These are phyloP conservation scores for Percopsis omiscomaycus DNA, from an alignment of 2,797 vertebrate species.

Conservation along the genomic window DNA sequence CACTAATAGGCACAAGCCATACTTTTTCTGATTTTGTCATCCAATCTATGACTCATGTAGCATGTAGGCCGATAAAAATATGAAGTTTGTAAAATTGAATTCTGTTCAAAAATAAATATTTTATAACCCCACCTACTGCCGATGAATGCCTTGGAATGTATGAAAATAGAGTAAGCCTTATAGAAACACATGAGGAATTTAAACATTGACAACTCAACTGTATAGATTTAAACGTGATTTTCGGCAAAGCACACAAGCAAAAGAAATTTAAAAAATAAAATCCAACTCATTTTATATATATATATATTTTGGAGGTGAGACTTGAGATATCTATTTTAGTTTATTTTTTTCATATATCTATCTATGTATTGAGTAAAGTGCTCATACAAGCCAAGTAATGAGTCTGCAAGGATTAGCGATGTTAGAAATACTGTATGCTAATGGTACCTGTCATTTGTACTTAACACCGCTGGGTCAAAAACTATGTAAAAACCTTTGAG, in stretches of 20 bases:
- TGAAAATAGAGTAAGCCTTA: slow-evolving; percentile 44
- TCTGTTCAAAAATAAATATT: slow-evolving; percentile 19
- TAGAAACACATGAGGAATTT: slow-evolving; percentile 15
- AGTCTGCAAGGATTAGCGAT: slow-evolving; percentile 8
- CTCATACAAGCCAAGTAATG: slow-evolving; percentile 9
- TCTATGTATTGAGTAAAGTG: slow-evolving; percentile 3
- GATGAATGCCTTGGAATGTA: slow-evolving; percentile 57
- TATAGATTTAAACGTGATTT: not conserved
- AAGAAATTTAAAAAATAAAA: slow-evolving; percentile 9
- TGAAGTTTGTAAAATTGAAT: slow-evolving; percentile 8
- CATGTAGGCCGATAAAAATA: slow-evolving; percentile 17
- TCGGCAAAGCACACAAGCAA: slow-evolving; percentile 6
- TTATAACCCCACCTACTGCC: slow-evolving; percentile 13
- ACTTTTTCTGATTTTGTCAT: not conserved
- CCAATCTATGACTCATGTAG: slow-evolving; percentile 4
- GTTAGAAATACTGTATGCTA: no score
- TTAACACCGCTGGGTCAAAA: not conserved
- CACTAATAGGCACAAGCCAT: slow-evolving; percentile 7
- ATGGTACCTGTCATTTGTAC: no score
- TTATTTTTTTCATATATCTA: not conserved
- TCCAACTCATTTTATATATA: not conserved
- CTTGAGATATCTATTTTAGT: slow-evolving; percentile 8
- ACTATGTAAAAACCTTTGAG: not conserved
- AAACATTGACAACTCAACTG: not conserved
- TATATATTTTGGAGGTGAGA: no score